Evolutionary conservation across 2,113 vertebrate species (phyloP).

Genomic region (Uria lomvia): DNA sequence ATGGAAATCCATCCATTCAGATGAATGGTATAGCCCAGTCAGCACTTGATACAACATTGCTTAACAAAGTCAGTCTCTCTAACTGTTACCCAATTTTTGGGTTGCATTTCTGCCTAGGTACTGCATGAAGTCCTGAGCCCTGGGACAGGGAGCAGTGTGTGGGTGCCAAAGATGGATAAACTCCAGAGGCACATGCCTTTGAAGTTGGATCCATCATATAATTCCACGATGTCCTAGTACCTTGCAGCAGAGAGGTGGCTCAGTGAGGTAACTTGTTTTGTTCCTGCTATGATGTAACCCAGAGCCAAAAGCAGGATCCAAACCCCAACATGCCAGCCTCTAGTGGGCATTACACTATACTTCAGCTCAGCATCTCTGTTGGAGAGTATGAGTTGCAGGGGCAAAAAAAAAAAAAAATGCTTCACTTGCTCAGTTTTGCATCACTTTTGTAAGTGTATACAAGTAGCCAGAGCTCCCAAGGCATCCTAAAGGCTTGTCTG

Average conservation of each 20-base stretch:
- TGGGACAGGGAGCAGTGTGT: not conserved
- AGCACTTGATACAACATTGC: not conserved
- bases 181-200: not conserved
- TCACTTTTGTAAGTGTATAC: rapidly evolving
- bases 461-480: not conserved
- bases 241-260: not conserved
- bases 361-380: not conserved
- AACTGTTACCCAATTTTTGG: not conserved
- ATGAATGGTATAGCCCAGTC: not conserved
- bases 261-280: not conserved
- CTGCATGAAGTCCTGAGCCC: not conserved
- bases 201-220: not conserved
- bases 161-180: not conserved
- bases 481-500: not conserved
- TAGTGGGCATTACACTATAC: not conserved
- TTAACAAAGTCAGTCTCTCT: not conserved
- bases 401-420: not conserved
- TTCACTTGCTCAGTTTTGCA: not conserved
- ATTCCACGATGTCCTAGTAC: not conserved
- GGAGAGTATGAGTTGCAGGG: not conserved
- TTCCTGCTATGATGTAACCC: not conserved
- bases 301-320: not conserved
- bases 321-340: not conserved
- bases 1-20: not conserved
- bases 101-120: not conserved